Conservation (phyloP, 1,140 invertebrate genomes). For the Wasmannia auropunctata region DNA sequence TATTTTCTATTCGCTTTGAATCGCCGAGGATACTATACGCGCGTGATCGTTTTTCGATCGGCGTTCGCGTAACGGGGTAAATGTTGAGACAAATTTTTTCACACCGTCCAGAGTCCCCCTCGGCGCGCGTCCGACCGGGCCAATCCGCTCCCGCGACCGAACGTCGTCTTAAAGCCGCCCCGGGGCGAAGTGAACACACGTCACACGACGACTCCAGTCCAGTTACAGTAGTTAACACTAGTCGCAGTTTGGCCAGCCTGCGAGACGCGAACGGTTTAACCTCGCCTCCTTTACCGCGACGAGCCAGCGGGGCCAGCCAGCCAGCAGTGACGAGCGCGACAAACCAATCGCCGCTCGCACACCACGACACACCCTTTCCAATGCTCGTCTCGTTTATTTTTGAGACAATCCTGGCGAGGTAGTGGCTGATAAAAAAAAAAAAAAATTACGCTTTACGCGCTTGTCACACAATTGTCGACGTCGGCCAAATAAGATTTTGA, state of each 20-base stretch:
- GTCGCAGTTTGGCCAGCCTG: constrained; percentile 12
- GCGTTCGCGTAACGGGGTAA: too few species aligned
- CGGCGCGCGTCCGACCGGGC: neutral
- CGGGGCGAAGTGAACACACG: too few species aligned
- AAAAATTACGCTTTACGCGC: constrained; percentile 5
- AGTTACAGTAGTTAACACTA: too few species aligned
- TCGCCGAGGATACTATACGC: too few species aligned
- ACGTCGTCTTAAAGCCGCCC: neutral
- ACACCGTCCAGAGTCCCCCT: too few species aligned
- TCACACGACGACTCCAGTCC: too few species aligned
- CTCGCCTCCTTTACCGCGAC: constrained; percentile 39
- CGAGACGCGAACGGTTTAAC: constrained; percentile 50
- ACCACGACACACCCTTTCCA: constrained; percentile 82
- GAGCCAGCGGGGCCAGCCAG: neutral
- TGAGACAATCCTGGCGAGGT: constrained; percentile 57
- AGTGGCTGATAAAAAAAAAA: constrained; percentile 34
- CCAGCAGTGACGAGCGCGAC: constrained; percentile 24
- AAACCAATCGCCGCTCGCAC: constrained; percentile 46
- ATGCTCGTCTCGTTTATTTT: constrained; percentile 79
- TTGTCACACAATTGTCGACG: constrained; percentile 21
- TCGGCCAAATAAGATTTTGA: constrained; percentile 36
- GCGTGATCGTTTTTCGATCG: too few species aligned
- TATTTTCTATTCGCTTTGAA: too few species aligned
- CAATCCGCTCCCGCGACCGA: constrained; percentile 16
- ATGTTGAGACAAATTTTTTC: neutral